Conservation (phyloP, 1,140 invertebrate genomes). For the Heliconius hermathena region DNA sequence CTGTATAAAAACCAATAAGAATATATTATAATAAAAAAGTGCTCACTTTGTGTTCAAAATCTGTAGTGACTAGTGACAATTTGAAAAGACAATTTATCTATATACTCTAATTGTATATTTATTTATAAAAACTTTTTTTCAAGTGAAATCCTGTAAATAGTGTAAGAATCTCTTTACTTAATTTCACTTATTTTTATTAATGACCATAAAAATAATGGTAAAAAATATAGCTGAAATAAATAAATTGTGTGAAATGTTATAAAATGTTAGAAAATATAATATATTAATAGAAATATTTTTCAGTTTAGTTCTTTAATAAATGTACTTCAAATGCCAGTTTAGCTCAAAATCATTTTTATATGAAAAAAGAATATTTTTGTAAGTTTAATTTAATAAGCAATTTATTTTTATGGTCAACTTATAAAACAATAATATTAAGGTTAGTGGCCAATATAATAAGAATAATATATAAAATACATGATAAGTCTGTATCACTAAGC, state of each 20-base stretch:
- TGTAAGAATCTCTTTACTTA: conserved; percentile 61
- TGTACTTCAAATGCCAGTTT: no score
- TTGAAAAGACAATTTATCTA: conserved; percentile 30
- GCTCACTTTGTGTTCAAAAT: conserved; percentile 39
- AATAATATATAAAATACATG: conserved; percentile 44
- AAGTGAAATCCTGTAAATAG: conserved; percentile 73
- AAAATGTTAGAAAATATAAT: no score
- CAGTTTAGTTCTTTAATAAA: no score
- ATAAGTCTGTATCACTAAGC: conserved; percentile 9
- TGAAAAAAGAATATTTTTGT: no score
- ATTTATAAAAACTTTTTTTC: conserved; percentile 34
- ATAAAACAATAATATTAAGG: conserved; percentile 44
- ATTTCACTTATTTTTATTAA: conserved; percentile 51
- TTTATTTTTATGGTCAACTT: conserved; percentile 28
- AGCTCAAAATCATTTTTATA: no score
- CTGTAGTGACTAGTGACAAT: conserved; percentile 32
- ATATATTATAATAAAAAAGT: conserved; percentile 56
- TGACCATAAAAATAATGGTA: conserved; percentile 37
- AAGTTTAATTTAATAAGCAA: background rate
- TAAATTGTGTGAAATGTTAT: no score
- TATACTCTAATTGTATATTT: conserved; percentile 23
- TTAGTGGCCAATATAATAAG: conserved; percentile 54
- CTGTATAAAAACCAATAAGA: conserved; percentile 87
- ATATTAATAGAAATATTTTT: no score
- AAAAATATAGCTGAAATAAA: no score